These are phyloP conservation scores for Stratiomys singularior DNA, from an alignment of 2,888 invertebrate species.

Conservation along the genomic window DNA sequence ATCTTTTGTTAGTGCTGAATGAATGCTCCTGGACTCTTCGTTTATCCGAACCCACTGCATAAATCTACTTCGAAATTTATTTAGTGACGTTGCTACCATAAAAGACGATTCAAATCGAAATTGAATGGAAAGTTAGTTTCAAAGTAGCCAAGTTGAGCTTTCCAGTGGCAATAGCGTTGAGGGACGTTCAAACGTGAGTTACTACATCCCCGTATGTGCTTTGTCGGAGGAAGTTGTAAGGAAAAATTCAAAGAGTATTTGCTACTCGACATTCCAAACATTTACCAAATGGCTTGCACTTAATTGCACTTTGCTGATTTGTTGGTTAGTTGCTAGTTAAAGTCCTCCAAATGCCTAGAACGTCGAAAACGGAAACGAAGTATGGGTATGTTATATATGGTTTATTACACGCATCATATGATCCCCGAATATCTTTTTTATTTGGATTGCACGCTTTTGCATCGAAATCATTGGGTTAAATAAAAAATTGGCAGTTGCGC, in stretches of 20 bases:
- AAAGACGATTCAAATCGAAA: conserved; percentile 5
- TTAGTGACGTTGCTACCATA: conserved; percentile 9
- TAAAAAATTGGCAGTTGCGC: no score
- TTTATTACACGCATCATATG: no score
- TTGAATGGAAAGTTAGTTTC: conserved; percentile 17
- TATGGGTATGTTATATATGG: no score
- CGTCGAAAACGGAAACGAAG: no score
- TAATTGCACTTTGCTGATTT: conserved; percentile 25
- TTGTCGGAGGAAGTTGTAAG: no score
- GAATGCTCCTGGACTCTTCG: not conserved
- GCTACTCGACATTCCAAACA: not conserved
- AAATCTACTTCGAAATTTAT: conserved; percentile 8
- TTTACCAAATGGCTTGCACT: conserved; percentile 44
- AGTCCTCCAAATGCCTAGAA: no score
- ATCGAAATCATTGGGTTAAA: no score
- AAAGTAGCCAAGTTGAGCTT: conserved; percentile 1
- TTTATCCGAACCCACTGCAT: not conserved
- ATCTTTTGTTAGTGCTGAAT: not conserved
- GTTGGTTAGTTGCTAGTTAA: not conserved
- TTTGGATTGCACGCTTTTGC: no score
- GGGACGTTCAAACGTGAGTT: not conserved
- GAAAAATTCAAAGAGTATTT: no score
- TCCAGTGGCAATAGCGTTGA: not conserved
- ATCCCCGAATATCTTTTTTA: no score
- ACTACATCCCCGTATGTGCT: no score